Base-by-base conservation (phyloP, 2,113 vertebrate genomes). In the Megatriorchis doriae region DNA sequence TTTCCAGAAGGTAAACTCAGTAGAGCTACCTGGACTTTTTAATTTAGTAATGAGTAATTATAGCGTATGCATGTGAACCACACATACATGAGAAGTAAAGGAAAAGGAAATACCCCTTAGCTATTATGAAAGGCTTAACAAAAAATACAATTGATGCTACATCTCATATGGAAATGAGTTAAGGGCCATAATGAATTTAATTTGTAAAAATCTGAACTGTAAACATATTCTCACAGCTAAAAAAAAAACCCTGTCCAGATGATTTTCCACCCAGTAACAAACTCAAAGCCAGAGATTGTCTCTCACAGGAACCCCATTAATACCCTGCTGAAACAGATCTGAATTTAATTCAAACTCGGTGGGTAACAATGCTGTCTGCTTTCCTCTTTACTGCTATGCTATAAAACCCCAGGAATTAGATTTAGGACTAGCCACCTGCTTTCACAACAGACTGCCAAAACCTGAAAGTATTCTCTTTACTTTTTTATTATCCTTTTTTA, bases 261-360 rank as follows among this genome's bases (percentile, higher is more conserved):
- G 81, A 97, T 95, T 70, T 96, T 71, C 43, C 7, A 25, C 29
- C 40, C 29, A 26, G 71, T 7, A 68, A 80, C 89, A 74, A 84
- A 85, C 73, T 47, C 38, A 36, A 58, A 97, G 88, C 22, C 72
- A 81, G 81, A 90, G 59, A 52, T 40, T 25, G 36, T 77, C 66
- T 82, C 62, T 87, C 86, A 20, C 26, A 93, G 95, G 93, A 91
- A 65, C 88, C 78, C 94, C 87, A 97, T 96, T 95, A 97, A 97
- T 70, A 86, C 74, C 93, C 96, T 67, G 96, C 96, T 98, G 97
- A 96, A 98, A 96, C 87, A 97, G 97, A 98, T 90, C 95, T 93
- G 95, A 94, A 94, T 97, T 97, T 97, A 93, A 98, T 98, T 97
- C 97, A 14, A 32, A n/a, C 96, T 96, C 96, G 7, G 88, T 67